Percentiles rank a stretch among this genome's conserved stretches.
phyloP scores from a whole-genome alignment of 2,888 invertebrate genomes.

The Ctenicera cuprea region DNA sequence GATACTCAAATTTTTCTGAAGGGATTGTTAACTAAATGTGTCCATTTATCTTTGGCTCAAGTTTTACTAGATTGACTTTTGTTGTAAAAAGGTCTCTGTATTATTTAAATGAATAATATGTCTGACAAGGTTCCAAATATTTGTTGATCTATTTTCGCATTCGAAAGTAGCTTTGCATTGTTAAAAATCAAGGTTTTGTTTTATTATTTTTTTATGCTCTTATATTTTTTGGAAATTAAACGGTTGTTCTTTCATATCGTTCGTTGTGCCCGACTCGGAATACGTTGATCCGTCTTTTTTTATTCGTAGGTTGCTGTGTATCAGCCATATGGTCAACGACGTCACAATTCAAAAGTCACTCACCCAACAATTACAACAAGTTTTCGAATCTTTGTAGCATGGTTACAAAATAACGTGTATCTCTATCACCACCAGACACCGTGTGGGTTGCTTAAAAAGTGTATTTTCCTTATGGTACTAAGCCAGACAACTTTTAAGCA shows the following conservation, averaged over 20 bases:
- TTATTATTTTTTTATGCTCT: not conserved
- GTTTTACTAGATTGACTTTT: no score
- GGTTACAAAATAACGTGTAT: conserved; percentile 37
- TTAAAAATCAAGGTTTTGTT: no score
- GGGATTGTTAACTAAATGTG: no score
- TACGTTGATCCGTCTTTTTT: no score
- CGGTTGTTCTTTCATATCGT: not conserved
- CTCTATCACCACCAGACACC: conserved; percentile 16
- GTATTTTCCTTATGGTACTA: conserved; percentile 1
- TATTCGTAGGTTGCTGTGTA: not conserved
- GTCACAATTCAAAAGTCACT: conserved; percentile 46
- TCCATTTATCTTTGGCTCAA: no score
- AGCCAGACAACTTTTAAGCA: not conserved
- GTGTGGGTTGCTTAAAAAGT: conserved; percentile 32
- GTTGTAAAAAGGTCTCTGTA: no score
- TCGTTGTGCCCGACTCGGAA: not conserved
- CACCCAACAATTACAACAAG: conserved; percentile 48
- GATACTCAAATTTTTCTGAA: no score
- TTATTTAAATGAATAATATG: no score
- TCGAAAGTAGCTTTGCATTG: no score
- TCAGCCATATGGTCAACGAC: conserved; percentile 50
- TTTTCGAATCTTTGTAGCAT: conserved; percentile 38
- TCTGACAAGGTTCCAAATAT: no score
- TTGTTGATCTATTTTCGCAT: no score
- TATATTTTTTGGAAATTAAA: not conserved